Evolutionary conservation across 2,797 vertebrate species (phyloP), one percentile per base, ranked within the genome.

Genomic region (Astyanax mexicanus): DNA sequence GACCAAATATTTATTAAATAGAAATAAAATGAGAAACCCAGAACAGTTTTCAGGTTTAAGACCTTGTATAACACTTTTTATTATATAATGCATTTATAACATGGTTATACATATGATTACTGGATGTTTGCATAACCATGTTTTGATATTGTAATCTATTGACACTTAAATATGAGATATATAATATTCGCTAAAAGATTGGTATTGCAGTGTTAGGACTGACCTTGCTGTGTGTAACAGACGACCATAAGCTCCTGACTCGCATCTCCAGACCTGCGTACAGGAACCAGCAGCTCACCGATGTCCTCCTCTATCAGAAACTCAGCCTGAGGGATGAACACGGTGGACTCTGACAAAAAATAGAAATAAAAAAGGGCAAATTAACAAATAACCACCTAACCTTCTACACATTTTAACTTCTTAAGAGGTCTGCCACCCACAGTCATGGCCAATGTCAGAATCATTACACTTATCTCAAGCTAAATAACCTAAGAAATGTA

Each of bases 151-250:
- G n/a, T n/a, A n/a, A n/a, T n/a, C n/a, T n/a, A n/a, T n/a, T n/a
- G n/a, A n/a, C n/a, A n/a, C n/a, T n/a, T n/a, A n/a, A n/a, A n/a
- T n/a, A n/a, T n/a, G n/a, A n/a, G n/a, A n/a, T n/a, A n/a, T n/a
- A n/a, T n/a, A n/a, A n/a, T n/a, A n/a, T n/a, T n/a, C n/a, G n/a
- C n/a, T n/a, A n/a, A n/a, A 32, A 32, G 29, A 32, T 32, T 32
- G 5, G 29, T 32, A 0, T 13, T 4, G 7, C 3, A 6, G 13
- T 8, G 1, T 62, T 44, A 76, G 6, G 23, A 19, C 45, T 88
- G 84, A 95, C 95, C 95, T 93, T 94, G 93, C 42, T 92, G 90
- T 67, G 95, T 96, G 81, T 87, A 95, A 87, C 95, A 96, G 81
- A 96, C 84, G 58, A 96, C 93, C 85, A 92, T 94, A 49, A 96